A percentile compares a stretch with the other conserved stretches of the same genome.
phyloP scores from a whole-genome alignment of 2,797 vertebrate species.

The Micromesistius poutassou region DNA sequence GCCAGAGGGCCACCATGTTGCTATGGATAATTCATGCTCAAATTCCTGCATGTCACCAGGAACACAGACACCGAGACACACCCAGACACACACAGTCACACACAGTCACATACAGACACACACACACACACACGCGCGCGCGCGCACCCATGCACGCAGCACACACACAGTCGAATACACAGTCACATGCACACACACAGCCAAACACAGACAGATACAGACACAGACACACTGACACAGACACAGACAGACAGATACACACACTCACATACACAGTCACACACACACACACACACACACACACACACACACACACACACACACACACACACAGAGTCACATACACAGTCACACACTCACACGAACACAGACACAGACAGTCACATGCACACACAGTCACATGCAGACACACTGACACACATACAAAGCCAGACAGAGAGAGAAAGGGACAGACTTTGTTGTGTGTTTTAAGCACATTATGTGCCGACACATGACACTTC shows the following conservation, averaged over 20 bases:
- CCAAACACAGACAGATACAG: slow-evolving; percentile 3
- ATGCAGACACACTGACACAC: background rate
- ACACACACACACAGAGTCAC: slow-evolving; percentile 1
- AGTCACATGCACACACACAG: slow-evolving; percentile 1
- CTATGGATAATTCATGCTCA: slow-evolving; percentile 78
- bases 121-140: background rate
- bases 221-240: background rate
- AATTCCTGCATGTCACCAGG: slow-evolving; percentile 70
- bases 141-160: too few species aligned
- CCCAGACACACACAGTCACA: background rate
- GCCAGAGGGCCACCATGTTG: slow-evolving; percentile 66
- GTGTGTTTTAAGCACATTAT: background rate
- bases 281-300: background rate
- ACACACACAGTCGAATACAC: background rate
- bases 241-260: background rate
- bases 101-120: background rate
- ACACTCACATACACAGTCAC: background rate
- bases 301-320: slow-evolving; percentile 3
- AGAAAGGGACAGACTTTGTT: background rate
- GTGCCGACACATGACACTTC: background rate
- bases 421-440: background rate
- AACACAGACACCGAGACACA: slow-evolving; percentile 1
- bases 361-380: background rate
- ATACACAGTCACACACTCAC: slow-evolving; percentile 11
- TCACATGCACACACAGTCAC: background rate